Conservation (phyloP, 2,113 vertebrate species). For the Enhydra lutris region DNA sequence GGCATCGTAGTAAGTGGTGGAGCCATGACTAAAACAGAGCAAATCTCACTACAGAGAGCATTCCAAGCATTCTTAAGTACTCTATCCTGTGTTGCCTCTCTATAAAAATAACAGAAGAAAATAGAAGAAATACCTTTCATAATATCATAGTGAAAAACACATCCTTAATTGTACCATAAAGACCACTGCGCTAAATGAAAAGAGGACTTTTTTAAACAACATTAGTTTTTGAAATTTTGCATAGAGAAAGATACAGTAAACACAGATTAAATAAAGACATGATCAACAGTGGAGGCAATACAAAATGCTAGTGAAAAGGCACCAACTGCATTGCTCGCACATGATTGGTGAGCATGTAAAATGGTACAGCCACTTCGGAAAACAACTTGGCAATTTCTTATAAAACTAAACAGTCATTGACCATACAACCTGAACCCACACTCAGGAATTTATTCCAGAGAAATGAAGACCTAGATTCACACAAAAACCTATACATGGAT, state of each 20-base stretch:
- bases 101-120: not conserved
- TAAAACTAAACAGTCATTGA: not conserved
- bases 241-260: not conserved
- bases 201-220: not conserved
- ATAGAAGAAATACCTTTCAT: not conserved
- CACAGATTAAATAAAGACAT: not conserved
- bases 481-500: not conserved
- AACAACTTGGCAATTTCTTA: not conserved
- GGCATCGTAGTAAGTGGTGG: not conserved
- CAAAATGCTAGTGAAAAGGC: not conserved
- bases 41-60: not conserved
- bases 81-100: not conserved
- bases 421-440: not conserved
- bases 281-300: not conserved
- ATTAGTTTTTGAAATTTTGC: not conserved
- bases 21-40: not conserved
- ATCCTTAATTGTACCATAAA: not conserved
- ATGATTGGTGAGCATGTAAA: not conserved
- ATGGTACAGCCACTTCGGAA: not conserved
- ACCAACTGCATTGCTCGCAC: not conserved
- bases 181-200: not conserved
- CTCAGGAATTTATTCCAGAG: not conserved
- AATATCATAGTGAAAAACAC: not conserved
- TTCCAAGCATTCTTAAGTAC: not conserved
- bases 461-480: not conserved